Conservation (phyloP, 2,888 invertebrate species). For the Cheilosia vulpina region DNA sequence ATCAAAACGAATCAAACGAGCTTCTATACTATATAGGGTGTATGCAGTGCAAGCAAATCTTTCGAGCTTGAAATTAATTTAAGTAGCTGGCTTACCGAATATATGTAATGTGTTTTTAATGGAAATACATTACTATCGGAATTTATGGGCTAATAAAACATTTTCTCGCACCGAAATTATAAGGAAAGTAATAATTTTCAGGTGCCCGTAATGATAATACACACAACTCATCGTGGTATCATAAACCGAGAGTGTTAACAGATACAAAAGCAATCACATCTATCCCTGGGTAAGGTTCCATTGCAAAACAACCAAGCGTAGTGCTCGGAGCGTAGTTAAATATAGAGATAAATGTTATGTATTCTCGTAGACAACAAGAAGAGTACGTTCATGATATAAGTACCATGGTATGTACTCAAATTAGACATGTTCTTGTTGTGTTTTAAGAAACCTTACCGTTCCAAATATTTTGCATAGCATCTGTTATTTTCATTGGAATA, state of each 20-base stretch:
- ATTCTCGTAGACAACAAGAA: not conserved
- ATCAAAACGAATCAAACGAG: slow-evolving; percentile 9
- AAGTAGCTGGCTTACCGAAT: slow-evolving; percentile 47
- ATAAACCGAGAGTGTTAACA: slow-evolving; percentile 62
- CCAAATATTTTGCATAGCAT: too few species aligned
- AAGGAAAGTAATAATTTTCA: slow-evolving; percentile 57
- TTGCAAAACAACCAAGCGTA: not conserved
- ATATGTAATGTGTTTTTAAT: slow-evolving; percentile 70
- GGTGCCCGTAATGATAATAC: slow-evolving; percentile 39
- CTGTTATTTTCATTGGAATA: too few species aligned
- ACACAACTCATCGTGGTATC: slow-evolving; percentile 50
- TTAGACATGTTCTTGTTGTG: too few species aligned
- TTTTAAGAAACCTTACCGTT: too few species aligned
- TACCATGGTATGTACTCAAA: not conserved
- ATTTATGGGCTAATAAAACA: slow-evolving; percentile 68
- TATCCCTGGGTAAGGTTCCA: not conserved
- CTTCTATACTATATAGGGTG: not conserved
- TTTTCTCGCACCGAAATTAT: slow-evolving; percentile 21
- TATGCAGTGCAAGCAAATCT: not conserved
- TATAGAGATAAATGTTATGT: not conserved
- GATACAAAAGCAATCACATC: slow-evolving; percentile 27
- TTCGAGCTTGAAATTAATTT: slow-evolving; percentile 52
- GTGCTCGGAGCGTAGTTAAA: not conserved
- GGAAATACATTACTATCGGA: slow-evolving; percentile 68
- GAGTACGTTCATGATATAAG: not conserved